phyloP scores from a whole-genome alignment of 1,140 invertebrate genomes.

The Doryteuthis pealeii region DNA sequence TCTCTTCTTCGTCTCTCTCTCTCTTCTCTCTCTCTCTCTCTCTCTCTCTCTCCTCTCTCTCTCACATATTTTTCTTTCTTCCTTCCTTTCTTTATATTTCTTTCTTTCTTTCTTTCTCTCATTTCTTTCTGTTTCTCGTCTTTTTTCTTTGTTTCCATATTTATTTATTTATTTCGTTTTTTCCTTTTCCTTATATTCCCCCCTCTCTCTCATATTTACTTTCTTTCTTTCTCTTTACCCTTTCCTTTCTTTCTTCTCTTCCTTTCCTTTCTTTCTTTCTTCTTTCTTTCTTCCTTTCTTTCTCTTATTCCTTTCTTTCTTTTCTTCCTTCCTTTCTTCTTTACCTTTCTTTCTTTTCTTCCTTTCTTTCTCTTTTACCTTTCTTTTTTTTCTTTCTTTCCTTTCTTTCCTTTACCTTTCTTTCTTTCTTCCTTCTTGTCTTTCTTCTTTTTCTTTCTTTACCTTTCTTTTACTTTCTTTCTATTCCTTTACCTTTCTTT shows the following conservation, averaged over 20 bases:
- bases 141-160: not conserved
- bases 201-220: too few relatives aligned
- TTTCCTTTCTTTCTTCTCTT: not conserved
- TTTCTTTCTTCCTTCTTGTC: not conserved
- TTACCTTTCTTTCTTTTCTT: not conserved
- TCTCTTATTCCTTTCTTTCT: not conserved
- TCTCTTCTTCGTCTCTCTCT: too few relatives aligned
- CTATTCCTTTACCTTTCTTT: too few relatives aligned
- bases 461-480: too few relatives aligned
- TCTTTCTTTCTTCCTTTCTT: not conserved
- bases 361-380: not conserved
- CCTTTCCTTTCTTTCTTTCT: not conserved
- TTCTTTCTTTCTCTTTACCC: not conserved
- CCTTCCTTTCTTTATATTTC: not conserved
- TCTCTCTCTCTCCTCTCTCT: not conserved
- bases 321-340: not conserved
- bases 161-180: too few relatives aligned
- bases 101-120: too few relatives aligned
- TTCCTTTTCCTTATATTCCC: not conserved
- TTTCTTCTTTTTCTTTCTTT: not conserved
- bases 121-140: not conserved
- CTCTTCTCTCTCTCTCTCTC: not conserved
- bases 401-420: not conserved
- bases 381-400: not conserved
- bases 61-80: not conserved